Base-by-base conservation (phyloP, 2,113 vertebrate species). In the Pelmatolapia mariae region DNA sequence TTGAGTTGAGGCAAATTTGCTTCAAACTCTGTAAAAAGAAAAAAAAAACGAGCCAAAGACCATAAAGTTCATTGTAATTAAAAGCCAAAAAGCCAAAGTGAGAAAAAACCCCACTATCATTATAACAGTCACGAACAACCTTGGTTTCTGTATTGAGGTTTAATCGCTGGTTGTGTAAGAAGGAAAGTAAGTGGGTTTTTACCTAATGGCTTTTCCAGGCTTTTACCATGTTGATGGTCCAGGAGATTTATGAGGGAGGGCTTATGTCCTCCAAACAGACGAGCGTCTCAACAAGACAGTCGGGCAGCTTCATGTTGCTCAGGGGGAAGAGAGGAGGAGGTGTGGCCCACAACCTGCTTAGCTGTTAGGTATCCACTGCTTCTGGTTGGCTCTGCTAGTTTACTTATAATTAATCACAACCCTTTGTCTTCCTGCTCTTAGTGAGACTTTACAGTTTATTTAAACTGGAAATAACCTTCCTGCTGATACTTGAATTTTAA, bases 151-250 rank as follows among this genome's bases (percentile, higher is more conserved):
- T 50, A 31, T 50, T 31, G 80, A 54, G 76, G 68, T 87, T 71
- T 68, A 89, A 92, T 79, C 24, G 45, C 6, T 24, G 78, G 71
- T 79, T 89, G 87, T 86, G 80, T 89, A 83, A 87, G 43, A 87
- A 19, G 12, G 56, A 45, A 57, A 50, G 81, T 73, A 66, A 83
- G 61, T 63, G 33, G 19, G 40, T 19, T 83, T 87, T 47, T 73
- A 91, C 61, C 47, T 93, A 92, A 95, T 95, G 81, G 83, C 19
- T 92, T 83, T 93, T 93, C 90, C 94, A 94, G 95, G 80, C 89
- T 84, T 36, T 43, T 24, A 84, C 79, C 87, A 89, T 68, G 87
- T 83, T 84, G 73, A 91, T 81, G 88, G 90, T 89, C 76, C 84
- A 56, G 38, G 89, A 91, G 83, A 92, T 95, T 96, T 93, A 93